A percentile compares a stretch with the other conserved stretches of the same genome.
phyloP scores from a whole-genome alignment of 2,888 invertebrate species.

The Scrobipalpa costella region DNA sequence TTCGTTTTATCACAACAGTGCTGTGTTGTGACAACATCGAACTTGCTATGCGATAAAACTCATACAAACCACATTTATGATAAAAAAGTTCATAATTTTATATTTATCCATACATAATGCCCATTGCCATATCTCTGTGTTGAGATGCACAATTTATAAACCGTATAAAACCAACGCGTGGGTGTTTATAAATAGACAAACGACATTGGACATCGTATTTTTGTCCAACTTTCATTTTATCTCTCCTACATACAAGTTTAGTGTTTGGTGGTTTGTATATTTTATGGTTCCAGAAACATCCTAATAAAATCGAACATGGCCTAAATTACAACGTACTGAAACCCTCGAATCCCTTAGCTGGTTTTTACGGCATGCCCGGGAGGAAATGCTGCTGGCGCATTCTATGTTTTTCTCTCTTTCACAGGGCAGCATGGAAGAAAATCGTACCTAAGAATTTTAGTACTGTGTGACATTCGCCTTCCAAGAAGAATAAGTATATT shows the following conservation, averaged over 20 bases:
- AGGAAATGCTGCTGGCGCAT: no score
- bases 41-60: not conserved
- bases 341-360: no score
- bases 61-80: not conserved
- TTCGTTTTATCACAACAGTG: no score
- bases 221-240: not conserved
- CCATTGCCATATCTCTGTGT: not conserved
- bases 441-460: no score
- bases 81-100: not conserved
- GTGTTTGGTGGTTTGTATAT: slow-evolving; percentile 1
- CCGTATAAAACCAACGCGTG: slow-evolving; percentile 13
- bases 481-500: no score
- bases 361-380: no score
- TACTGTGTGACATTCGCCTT: no score
- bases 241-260: not conserved
- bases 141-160: slow-evolving; percentile 2
- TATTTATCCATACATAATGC: not conserved
- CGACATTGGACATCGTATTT: not conserved
- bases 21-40: no score
- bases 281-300: not conserved
- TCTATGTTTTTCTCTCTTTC: no score
- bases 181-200: not conserved
- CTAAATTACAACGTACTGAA: no score
- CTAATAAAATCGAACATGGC: not conserved
- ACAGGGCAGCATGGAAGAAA: no score